A percentile compares a stretch with the other conserved stretches of the same genome.
phyloP scores from a whole-genome alignment of 2,888 invertebrate species.

The Drosophila sordidapex region DNA sequence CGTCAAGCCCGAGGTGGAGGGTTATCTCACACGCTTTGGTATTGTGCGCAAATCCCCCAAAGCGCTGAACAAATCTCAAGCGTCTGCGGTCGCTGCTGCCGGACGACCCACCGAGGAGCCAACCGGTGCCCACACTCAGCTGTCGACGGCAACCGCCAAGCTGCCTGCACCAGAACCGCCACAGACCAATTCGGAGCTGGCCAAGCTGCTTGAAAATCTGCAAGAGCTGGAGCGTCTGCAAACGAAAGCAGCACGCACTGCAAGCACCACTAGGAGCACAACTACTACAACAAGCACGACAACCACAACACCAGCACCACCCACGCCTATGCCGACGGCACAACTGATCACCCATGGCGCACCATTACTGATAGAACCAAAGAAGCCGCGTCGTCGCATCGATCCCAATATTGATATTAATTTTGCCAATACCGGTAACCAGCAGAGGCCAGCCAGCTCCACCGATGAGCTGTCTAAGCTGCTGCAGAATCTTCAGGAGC shows the following conservation, averaged over 20 bases:
- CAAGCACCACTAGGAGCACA: constrained; percentile 42
- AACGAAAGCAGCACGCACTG: constrained; percentile 34
- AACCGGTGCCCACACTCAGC: constrained; percentile 71
- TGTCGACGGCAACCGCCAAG: constrained; percentile 74
- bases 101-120: constrained; percentile 65
- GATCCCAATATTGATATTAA: constrained; percentile 82
- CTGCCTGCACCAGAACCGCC: constrained; percentile 50
- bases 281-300: constrained; percentile 38
- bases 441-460: constrained; percentile 57
- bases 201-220: constrained; percentile 85
- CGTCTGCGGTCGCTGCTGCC: constrained; percentile 46
- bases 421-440: constrained; percentile 73
- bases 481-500: constrained; percentile 85
- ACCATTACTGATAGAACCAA: constrained; percentile 76
- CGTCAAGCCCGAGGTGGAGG: constrained; percentile 83
- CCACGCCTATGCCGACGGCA: constrained; percentile 46
- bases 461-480: constrained; percentile 85
- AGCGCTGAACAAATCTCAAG: constrained; percentile 72
- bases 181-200: constrained; percentile 81
- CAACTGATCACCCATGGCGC: constrained; percentile 79
- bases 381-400: constrained; percentile 80
- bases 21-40: constrained; percentile 84
- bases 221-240: constrained; percentile 81
- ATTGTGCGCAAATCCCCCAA: constrained; percentile 83
- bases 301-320: constrained; percentile 53